A percentile compares a stretch with the other conserved stretches of the same genome.
Conservation (phyloP, 2,888 invertebrate species). For the Aricia artaxerxes region DNA sequence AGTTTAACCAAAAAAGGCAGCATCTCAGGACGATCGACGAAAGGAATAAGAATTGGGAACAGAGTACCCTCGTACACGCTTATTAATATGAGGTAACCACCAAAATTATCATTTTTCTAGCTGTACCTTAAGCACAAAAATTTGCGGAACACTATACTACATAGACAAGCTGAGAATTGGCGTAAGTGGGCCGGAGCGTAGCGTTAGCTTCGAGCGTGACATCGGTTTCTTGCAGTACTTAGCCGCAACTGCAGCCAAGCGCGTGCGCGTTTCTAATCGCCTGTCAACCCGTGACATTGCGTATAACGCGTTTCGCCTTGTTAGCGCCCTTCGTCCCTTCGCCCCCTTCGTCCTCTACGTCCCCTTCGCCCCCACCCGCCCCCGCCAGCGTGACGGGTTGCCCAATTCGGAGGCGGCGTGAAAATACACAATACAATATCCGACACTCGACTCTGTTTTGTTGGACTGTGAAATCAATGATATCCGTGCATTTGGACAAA, state of each 20-base stretch:
- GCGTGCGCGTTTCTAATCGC: conserved; percentile 70
- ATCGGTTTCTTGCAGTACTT: conserved; percentile 20
- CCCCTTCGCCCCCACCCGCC: conserved; percentile 36
- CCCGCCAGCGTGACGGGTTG: conserved; percentile 46
- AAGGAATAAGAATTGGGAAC: too few species aligned
- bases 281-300: conserved; percentile 68
- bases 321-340: conserved; percentile 49
- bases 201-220: neutral
- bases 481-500: conserved; percentile 28
- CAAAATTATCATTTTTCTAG: too few species aligned
- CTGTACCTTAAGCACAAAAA: too few species aligned
- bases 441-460: conserved; percentile 45
- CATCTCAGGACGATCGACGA: too few species aligned
- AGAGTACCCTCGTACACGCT: too few species aligned
- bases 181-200: too few species aligned
- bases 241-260: conserved; percentile 43
- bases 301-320: conserved; percentile 62
- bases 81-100: too few species aligned
- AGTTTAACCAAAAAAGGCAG: too few species aligned
- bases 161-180: too few species aligned
- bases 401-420: conserved; percentile 48
- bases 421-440: conserved; percentile 44
- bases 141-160: too few species aligned
- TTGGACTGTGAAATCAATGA: conserved; percentile 40
- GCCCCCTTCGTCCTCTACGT: conserved; percentile 40